Evolutionary conservation across 2,797 vertebrate species (phyloP), one percentile per base, ranked within the genome.

Genomic region (Diplodus sargus): DNA sequence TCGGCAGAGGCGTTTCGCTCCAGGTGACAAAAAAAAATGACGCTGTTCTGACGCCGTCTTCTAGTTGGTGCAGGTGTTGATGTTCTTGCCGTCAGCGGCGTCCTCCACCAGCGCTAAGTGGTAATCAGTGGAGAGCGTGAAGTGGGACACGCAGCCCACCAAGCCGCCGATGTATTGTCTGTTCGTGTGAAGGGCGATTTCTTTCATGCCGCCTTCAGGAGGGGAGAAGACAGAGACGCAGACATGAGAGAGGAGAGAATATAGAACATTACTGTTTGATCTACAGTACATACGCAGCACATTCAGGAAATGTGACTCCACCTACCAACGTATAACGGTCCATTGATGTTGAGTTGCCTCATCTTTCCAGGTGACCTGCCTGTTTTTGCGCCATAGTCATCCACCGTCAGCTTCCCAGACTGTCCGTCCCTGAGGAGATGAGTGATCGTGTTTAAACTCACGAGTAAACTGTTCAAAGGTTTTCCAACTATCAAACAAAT

Each of bases 101-200:
- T 98, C 97, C 89, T 97, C 98, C 87, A 99, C 98, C 71, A 99
- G 95, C 0, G 97, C 94, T 80, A 99, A 82, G 89, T 99, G 97
- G 86, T 96, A 98, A 91, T 99, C 98, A 0, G 97, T 98, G n/a
- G 98, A 98, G 56, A 99, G 96, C 0, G 97, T 99, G 90, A 99
- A 95, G 89, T 99, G 98, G 6, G 98, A 99, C 90, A 99, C 95
- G 65, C 98, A 99, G 74, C 98, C 98, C 81, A 99, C 95, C 57
- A 99, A 91, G 39, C 98, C 98, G 45, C 95, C 93, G 79, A 96
- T 77, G 85, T 98, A 99, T 78, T 97, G 97, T 62, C 97, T 94
- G 95, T 97, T 97, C 0, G 97, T 99, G 91, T 98, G 97, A 59
- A 99, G 94, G 2, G 96, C 97, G 0, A 99, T 96, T 78, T 99